Evolutionary conservation across 1,140 invertebrate genomes (phyloP).

Genomic region (Drosophila aff.): DNA sequence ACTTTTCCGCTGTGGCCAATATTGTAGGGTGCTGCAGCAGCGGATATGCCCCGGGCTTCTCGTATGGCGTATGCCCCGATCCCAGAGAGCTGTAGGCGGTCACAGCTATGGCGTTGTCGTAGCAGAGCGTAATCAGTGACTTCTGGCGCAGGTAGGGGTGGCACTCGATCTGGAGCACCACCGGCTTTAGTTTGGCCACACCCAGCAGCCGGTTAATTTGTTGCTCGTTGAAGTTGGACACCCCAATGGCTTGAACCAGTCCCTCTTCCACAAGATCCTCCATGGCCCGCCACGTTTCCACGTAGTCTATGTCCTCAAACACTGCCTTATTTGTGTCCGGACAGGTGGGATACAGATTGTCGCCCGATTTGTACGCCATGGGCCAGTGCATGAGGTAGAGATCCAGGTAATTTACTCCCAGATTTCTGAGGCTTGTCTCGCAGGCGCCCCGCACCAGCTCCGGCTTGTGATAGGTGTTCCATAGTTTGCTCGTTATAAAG

Average conservation of each 20-base stretch:
- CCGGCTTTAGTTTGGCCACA: conserved; percentile 90
- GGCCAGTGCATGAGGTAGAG: conserved; percentile 94
- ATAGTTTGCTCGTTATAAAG: conserved; percentile 88
- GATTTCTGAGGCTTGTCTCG: conserved; percentile 87
- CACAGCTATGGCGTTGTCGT: conserved; percentile 88
- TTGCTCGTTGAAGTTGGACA: conserved; percentile 96
- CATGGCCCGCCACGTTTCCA: conserved; percentile 96
- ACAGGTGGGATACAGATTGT: conserved; percentile 77
- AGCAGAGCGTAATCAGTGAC: conserved; percentile 90
- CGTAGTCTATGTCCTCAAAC: conserved; percentile 88
- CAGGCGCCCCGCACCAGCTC: conserved; percentile 74
- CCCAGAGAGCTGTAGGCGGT: conserved; percentile 94
- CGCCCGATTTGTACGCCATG: conserved; percentile 85
- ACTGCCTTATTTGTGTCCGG: conserved; percentile 88
- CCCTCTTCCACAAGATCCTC: conserved; percentile 91
- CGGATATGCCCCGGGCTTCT: conserved; percentile 72
- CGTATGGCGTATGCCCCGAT: conserved; percentile 86
- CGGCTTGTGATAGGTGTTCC: conserved; percentile 78
- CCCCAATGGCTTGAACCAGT: conserved; percentile 91
- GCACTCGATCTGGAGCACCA: conserved; percentile 91
- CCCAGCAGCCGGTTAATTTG: conserved; percentile 92
- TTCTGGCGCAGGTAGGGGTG: conserved; percentile 94
- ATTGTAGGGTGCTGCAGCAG: conserved; percentile 74
- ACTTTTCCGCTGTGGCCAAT: conserved; percentile 88
- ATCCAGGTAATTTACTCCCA: conserved; percentile 91